A percentile compares a stretch with the other conserved stretches of the same genome.
Evolutionary conservation across 2,797 vertebrate species (phyloP).

Genomic region (Chrosomus eos): DNA sequence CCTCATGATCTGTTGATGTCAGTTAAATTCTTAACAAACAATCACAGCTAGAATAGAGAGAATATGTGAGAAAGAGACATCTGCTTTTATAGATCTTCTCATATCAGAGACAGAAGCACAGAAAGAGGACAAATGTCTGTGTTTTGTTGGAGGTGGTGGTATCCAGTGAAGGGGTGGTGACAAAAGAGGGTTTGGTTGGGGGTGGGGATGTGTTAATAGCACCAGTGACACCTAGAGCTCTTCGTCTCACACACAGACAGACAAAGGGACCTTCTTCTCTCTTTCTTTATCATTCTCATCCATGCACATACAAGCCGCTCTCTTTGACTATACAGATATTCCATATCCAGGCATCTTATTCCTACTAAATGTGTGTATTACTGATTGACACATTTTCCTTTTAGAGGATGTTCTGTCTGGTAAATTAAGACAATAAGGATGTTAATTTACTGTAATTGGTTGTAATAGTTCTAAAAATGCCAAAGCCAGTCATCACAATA

Average conservation of each 20-base stretch:
- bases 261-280: conserved; percentile 16
- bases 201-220: conserved; percentile 26
- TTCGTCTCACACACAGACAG: not conserved
- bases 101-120: not conserved
- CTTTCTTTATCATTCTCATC: not conserved
- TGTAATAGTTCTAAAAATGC: not conserved
- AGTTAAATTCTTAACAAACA: conserved; percentile 32
- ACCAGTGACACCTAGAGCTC: conserved; percentile 22
- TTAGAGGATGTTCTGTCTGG: not conserved
- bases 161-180: conserved; percentile 15
- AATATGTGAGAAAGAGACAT: not conserved
- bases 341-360: not conserved
- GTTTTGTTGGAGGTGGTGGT: conserved; percentile 1
- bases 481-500: not conserved
- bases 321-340: not conserved
- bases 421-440: not conserved
- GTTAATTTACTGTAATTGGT: not conserved
- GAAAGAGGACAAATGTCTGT: not conserved
- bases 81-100: not conserved
- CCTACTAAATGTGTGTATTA: not conserved
- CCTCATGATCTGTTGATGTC: conserved; percentile 17
- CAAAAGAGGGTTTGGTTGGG: conserved; percentile 35
- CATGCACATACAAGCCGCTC: not conserved
- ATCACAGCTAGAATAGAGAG: conserved; percentile 2
- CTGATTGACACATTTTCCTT: not conserved